phyloP scores from a whole-genome alignment of 2,113 vertebrate genomes.

The Lophochroa leadbeateri region DNA sequence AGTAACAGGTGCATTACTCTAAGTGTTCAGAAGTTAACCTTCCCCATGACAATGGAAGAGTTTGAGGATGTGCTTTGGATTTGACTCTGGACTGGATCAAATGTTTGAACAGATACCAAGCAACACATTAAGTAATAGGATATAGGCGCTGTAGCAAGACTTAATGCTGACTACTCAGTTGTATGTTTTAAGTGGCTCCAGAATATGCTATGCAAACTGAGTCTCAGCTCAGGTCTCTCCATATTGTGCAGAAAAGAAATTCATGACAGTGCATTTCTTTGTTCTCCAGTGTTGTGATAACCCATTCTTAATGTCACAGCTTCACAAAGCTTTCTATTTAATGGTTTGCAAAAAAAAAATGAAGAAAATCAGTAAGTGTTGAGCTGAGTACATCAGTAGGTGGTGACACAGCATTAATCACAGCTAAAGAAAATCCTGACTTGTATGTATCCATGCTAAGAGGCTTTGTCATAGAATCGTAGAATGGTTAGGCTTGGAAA shows the following conservation, averaged over 20 bases:
- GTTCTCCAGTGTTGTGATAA: neutral
- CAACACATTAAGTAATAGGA: neutral
- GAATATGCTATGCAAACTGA: neutral
- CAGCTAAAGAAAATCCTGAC: neutral
- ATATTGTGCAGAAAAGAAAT: neutral
- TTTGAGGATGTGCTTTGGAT: neutral
- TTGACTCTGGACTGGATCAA: neutral
- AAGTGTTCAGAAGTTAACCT: neutral
- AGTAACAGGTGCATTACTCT: rapidly evolving
- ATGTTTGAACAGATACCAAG: neutral
- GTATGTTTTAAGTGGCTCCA: neutral
- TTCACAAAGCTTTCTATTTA: neutral
- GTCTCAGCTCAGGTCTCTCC: neutral
- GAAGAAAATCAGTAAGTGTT: neutral
- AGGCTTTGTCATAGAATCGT: neutral
- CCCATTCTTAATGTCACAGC: neutral
- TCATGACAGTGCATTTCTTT: neutral
- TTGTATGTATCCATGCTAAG: neutral
- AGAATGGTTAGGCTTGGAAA: neutral
- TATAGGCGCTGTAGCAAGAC: neutral
- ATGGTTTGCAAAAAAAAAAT: neutral
- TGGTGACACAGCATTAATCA: neutral
- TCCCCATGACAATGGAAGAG: neutral
- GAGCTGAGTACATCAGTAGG: neutral
- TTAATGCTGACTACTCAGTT: neutral